Conservation (phyloP, 2,797 vertebrate genomes). For the Uromys caudimaculatus region DNA sequence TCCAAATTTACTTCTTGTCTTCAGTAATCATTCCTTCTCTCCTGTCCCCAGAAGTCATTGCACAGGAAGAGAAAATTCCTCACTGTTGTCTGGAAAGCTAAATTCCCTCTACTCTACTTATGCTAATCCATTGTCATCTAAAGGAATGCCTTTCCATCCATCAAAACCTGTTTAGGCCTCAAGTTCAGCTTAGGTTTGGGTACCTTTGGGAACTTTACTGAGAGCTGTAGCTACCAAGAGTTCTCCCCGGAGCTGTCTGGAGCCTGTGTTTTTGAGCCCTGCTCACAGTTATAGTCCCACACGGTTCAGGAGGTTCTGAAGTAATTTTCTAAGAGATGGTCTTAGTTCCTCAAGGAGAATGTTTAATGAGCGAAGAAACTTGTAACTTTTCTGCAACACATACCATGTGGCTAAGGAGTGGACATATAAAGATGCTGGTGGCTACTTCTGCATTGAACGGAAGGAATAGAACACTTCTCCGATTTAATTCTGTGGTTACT, state of each 20-base stretch:
- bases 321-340: neutral
- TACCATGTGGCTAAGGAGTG: neutral
- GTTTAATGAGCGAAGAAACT: neutral
- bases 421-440: neutral
- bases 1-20: conserved; percentile 15
- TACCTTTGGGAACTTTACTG: neutral
- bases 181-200: neutral
- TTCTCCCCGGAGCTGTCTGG: neutral
- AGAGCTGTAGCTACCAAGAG: neutral
- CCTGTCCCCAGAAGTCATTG: neutral
- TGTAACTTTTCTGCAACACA: neutral
- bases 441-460: neutral
- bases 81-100: neutral
- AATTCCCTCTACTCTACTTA: neutral
- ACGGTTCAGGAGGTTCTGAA: neutral
- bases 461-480: neutral
- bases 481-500: neutral
- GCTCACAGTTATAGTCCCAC: neutral
- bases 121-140: neutral
- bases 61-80: neutral
- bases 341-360: neutral
- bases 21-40: neutral
- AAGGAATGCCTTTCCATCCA: neutral
- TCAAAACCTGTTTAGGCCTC: neutral
- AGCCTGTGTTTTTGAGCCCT: neutral